Conservation (phyloP, 2,113 vertebrate species). For the Peromyscus leucopus region DNA sequence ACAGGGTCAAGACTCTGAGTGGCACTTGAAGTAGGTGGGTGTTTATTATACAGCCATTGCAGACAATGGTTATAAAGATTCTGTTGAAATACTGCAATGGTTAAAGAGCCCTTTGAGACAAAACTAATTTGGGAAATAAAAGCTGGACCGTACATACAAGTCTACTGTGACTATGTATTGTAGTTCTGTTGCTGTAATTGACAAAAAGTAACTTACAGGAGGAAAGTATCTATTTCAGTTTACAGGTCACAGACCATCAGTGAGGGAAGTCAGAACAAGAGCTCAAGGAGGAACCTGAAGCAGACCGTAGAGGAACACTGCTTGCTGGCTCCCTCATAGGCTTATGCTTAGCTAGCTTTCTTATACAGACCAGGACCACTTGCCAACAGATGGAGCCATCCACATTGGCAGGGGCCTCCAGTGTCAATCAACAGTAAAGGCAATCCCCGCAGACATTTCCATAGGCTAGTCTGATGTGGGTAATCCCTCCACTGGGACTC, state of each 20-base stretch:
- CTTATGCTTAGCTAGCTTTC: background rate
- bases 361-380: background rate
- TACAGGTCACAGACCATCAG: background rate
- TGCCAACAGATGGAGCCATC: background rate
- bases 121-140: slow-evolving; percentile 8
- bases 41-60: background rate
- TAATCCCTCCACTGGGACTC: background rate
- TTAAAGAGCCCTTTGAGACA: background rate
- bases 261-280: background rate
- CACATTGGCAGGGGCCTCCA: background rate
- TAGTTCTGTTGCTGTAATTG: background rate
- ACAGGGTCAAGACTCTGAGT: background rate
- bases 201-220: background rate
- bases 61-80: background rate
- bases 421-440: background rate
- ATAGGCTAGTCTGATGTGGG: background rate
- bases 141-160: background rate
- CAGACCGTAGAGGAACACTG: background rate
- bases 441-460: background rate
- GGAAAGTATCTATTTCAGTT: background rate
- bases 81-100: background rate
- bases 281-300: background rate
- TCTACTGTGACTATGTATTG: background rate
- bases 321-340: background rate
- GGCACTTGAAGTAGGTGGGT: background rate